Percentiles rank a stretch among this genome's conserved stretches.
Conservation (phyloP, 2,113 vertebrate genomes). For the Aphyosemion australe region DNA sequence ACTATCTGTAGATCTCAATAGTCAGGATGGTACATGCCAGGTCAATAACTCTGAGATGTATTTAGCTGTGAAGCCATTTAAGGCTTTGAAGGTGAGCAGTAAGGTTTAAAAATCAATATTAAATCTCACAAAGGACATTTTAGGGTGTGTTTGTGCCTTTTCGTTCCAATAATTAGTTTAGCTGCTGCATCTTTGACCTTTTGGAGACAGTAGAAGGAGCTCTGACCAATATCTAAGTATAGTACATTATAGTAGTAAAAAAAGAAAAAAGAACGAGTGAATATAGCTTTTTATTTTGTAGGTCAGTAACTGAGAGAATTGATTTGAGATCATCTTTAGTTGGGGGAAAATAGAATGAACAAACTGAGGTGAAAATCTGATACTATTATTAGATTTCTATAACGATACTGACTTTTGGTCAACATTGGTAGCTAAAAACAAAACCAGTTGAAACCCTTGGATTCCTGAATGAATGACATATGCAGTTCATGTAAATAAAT, state of each 20-base stretch:
- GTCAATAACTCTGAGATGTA: not conserved
- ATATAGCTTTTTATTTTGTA: not conserved
- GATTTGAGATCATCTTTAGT: not conserved
- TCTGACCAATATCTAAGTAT: not conserved
- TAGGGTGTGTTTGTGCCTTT: not conserved
- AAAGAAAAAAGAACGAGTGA: not conserved
- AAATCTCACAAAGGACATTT: not conserved
- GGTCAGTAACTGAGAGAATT: not conserved
- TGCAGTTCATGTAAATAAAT: too few relatives aligned
- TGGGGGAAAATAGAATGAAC: not conserved
- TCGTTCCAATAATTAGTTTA: not conserved
- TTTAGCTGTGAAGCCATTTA: not conserved
- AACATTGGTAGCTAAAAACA: too few relatives aligned
- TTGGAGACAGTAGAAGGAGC: not conserved
- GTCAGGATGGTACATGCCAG: not conserved
- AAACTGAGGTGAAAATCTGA: not conserved
- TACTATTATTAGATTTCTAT: not conserved
- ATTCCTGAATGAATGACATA: too few relatives aligned
- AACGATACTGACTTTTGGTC: not conserved
- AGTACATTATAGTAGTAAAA: not conserved
- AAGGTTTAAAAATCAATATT: conserved; percentile 3
- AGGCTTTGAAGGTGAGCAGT: conserved; percentile 4
- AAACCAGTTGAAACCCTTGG: too few relatives aligned
- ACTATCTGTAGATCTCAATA: not conserved
- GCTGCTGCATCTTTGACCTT: not conserved